Percentiles rank a stretch among this genome's conserved stretches.
phyloP scores from a whole-genome alignment of 2,888 invertebrate genomes.

The Crocallis elinguaria region DNA sequence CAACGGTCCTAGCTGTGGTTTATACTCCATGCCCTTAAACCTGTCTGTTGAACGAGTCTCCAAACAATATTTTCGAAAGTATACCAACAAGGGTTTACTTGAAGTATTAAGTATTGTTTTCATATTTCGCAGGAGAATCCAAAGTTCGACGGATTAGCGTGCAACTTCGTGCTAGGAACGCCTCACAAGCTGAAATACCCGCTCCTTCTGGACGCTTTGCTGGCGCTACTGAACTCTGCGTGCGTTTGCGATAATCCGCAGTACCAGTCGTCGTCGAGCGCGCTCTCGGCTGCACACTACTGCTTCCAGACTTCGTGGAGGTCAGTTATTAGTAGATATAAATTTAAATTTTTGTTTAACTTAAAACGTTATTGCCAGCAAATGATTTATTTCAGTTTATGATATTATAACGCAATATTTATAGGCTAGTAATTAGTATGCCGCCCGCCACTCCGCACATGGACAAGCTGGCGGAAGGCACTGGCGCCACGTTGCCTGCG shows the following conservation, averaged over 20 bases:
- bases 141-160: constrained; percentile 95
- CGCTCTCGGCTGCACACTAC: constrained; percentile 93
- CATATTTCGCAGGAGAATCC: constrained; percentile 88
- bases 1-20: no score
- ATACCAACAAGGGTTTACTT: no score
- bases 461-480: constrained; percentile 90
- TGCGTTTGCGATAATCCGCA: constrained; percentile 86
- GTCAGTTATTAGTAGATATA: constrained; percentile 59
- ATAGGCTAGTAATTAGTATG: constrained; percentile 91
- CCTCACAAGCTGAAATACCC: constrained; percentile 96
- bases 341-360: no score
- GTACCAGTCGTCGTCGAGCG: constrained; percentile 84
- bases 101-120: no score
- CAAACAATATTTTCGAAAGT: no score
- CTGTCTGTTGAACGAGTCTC: no score
- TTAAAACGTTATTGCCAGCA: no score
- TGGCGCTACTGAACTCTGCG: constrained; percentile 92
- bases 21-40: no score
- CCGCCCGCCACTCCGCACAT: constrained; percentile 96
- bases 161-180: constrained; percentile 96
- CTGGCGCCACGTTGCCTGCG: constrained; percentile 87
- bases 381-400: no score
- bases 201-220: constrained; percentile 92
- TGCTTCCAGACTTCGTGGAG: constrained; percentile 95
- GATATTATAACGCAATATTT: background rate